A percentile compares a stretch with the other conserved stretches of the same genome.
Conservation (phyloP, 2,888 invertebrate species). For the Eupithecia centaureata region DNA sequence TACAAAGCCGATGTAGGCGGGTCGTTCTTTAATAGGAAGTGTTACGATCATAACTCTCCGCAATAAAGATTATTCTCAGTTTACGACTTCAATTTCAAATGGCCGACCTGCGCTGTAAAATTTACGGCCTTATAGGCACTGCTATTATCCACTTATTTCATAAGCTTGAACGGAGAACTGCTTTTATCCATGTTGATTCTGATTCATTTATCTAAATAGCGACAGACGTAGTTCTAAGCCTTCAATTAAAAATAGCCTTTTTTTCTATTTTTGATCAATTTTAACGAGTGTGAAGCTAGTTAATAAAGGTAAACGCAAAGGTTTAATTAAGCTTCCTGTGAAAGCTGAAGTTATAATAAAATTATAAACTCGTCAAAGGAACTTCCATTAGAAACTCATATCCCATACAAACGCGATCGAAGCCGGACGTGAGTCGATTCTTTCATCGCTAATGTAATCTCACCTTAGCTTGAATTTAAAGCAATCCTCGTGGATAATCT, state of each 20-base stretch:
- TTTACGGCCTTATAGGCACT: slow-evolving; percentile 34
- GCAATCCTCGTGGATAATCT: slow-evolving; percentile 45
- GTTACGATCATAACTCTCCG: slow-evolving; percentile 26
- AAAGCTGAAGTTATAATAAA: slow-evolving; percentile 2
- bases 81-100: slow-evolving; percentile 42
- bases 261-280: too few species aligned
- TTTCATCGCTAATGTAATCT: slow-evolving; percentile 47
- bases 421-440: slow-evolving; percentile 53
- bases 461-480: slow-evolving; percentile 61
- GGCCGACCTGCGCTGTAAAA: slow-evolving; percentile 30
- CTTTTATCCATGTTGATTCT: background rate
- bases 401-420: slow-evolving; percentile 42
- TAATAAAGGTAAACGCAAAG: too few species aligned
- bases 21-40: slow-evolving; percentile 25
- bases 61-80: slow-evolving; percentile 48
- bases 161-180: slow-evolving; percentile 34
- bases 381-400: slow-evolving; percentile 41
- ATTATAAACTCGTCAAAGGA: slow-evolving; percentile 1
- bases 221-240: too few species aligned
- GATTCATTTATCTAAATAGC: too few species aligned
- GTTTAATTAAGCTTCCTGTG: background rate
- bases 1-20: slow-evolving; percentile 1
- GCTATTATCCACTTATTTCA: slow-evolving; percentile 35
- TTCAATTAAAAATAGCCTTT: too few species aligned
- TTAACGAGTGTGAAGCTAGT: too few species aligned